A percentile compares a stretch with the other conserved stretches of the same genome.
Evolutionary conservation across 1,140 invertebrate species (phyloP).

Genomic region (Drosophila quadrilineata): DNA sequence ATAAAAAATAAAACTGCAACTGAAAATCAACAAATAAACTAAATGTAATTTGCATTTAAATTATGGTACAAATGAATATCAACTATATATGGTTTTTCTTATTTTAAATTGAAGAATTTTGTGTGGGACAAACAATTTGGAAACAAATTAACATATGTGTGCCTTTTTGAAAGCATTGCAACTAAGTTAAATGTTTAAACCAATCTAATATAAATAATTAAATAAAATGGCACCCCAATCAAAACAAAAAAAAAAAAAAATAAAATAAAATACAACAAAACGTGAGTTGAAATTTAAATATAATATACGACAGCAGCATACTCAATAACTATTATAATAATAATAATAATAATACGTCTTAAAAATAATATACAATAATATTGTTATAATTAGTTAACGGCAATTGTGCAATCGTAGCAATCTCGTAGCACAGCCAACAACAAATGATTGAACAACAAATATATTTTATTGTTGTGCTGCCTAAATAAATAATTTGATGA

Average conservation of each 20-base stretch:
- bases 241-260: conserved; percentile 1
- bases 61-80: conserved; percentile 65
- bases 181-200: conserved; percentile 37
- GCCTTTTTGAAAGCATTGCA: conserved; percentile 46
- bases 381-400: conserved; percentile 51
- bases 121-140: conserved; percentile 21
- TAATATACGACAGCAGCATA: no score
- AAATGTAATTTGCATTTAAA: conserved; percentile 68
- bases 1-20: no score
- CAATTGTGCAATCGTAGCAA: conserved; percentile 73
- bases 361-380: conserved; percentile 40
- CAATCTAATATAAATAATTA: conserved; percentile 39
- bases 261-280: background rate
- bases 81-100: conserved; percentile 7
- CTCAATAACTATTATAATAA: conserved; percentile 60
- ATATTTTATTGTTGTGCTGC: conserved; percentile 52
- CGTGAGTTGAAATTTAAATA: no score
- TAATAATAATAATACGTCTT: conserved; percentile 16
- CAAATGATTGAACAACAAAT: no score
- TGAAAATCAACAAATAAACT: conserved; percentile 24
- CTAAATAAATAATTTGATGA: conserved; percentile 25
- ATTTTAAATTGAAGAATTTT: conserved; percentile 74
- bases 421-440: conserved; percentile 34
- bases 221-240: conserved; percentile 23
- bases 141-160: conserved; percentile 47